Percentiles rank a stretch among this genome's conserved stretches.
phyloP scores from a whole-genome alignment of 2,113 vertebrate genomes.

The Myrmecophaga tridactyla region DNA sequence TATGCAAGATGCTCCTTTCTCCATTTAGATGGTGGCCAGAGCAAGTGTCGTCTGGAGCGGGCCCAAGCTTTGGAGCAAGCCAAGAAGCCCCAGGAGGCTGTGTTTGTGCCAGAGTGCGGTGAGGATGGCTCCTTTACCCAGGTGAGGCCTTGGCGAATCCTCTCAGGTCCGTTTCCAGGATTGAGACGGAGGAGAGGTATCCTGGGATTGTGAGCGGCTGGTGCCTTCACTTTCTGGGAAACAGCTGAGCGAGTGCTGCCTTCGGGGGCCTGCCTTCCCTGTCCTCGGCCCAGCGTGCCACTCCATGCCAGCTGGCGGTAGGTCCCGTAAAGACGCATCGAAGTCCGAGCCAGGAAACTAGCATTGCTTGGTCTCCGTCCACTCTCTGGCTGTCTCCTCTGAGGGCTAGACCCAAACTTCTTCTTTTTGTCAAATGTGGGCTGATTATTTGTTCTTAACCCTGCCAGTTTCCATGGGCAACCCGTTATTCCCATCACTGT shows the following conservation, averaged over 20 bases:
- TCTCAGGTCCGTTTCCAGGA: background rate
- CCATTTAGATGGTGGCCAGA: constrained; percentile 91
- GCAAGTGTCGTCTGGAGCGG: constrained; percentile 94
- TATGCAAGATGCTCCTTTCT: constrained; percentile 45
- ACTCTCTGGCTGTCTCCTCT: constrained; percentile 44
- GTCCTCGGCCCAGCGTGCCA: background rate
- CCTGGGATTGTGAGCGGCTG: accelerated
- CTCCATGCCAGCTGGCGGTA: constrained; percentile 60
- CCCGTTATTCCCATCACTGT: constrained; percentile 30
- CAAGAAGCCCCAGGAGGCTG: constrained; percentile 94
- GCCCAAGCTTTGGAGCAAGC: constrained; percentile 93
- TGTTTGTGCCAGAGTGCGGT: constrained; percentile 96
- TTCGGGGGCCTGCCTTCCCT: background rate
- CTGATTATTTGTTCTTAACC: constrained; percentile 58
- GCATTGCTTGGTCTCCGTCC: constrained; percentile 24
- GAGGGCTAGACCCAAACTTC: constrained; percentile 9
- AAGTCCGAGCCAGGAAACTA: constrained; percentile 65
- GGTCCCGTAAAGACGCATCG: constrained; percentile 35
- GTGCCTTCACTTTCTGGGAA: constrained; percentile 26
- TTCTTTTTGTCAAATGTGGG: constrained; percentile 50
- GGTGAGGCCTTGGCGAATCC: constrained; percentile 80
- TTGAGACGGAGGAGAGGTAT: background rate
- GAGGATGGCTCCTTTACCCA: constrained; percentile 97
- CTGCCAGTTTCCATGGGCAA: constrained; percentile 69
- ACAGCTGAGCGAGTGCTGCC: background rate